Percentiles rank a stretch among this genome's conserved stretches.
Conservation (phyloP, 1,140 invertebrate species). For the Varroa destructor region DNA sequence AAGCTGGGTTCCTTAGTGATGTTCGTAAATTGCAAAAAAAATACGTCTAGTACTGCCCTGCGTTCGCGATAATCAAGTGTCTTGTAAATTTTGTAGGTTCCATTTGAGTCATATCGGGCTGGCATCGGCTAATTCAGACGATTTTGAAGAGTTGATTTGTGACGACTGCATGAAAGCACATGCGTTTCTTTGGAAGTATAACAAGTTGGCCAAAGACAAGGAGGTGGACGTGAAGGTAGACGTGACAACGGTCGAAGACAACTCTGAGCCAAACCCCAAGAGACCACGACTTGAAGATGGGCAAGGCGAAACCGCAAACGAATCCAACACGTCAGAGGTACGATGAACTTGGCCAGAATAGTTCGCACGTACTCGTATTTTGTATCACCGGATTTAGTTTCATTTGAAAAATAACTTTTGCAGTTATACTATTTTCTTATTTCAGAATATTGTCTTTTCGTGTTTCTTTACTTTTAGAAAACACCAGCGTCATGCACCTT, state of each 20-base stretch:
- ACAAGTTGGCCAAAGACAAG: neutral
- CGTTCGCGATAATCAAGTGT: constrained; percentile 44
- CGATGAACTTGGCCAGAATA: neutral
- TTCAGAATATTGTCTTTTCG: neutral
- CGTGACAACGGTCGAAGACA: neutral
- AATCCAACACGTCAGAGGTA: neutral
- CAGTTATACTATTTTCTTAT: no score
- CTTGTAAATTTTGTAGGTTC: constrained; percentile 39
- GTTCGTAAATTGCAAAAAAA: no score
- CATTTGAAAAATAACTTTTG: no score
- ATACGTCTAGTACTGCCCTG: no score
- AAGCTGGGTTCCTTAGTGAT: no score
- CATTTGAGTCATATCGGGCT: constrained; percentile 9
- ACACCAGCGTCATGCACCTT: neutral
- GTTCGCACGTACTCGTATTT: neutral
- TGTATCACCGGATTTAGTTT: no score
- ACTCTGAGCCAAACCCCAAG: neutral
- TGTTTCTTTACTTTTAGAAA: neutral
- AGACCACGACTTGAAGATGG: neutral
- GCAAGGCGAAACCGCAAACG: neutral
- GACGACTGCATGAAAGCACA: constrained; percentile 25
- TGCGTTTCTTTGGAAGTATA: constrained; percentile 19
- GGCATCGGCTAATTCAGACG: neutral
- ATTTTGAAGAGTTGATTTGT: constrained; percentile 1
- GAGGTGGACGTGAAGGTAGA: no score